A percentile compares a stretch with the other conserved stretches of the same genome.
Evolutionary conservation across 2,888 invertebrate genomes (phyloP).

Genomic region (Xanthorhoe designata): DNA sequence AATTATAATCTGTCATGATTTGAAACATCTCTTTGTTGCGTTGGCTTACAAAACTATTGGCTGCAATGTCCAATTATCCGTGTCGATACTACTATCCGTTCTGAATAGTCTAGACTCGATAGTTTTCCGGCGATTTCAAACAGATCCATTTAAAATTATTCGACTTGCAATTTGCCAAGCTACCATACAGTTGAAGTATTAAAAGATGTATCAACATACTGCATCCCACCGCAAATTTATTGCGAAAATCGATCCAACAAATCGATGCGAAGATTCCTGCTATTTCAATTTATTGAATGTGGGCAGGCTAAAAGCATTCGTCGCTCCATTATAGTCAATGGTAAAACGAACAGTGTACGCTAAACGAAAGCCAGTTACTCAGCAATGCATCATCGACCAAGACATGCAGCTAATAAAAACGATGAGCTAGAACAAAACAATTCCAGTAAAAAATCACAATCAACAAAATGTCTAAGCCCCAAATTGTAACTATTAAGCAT

Average conservation of each 20-base stretch:
- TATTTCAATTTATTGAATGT: conserved; percentile 35
- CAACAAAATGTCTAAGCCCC: no score
- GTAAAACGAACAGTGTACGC: conserved; percentile 25
- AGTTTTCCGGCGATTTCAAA: conserved; percentile 24
- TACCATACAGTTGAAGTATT: not conserved
- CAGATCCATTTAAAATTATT: conserved; percentile 11
- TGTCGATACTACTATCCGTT: conserved; percentile 51
- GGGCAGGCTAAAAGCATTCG: conserved; percentile 29
- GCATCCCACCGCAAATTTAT: not conserved
- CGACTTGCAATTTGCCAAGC: not conserved
- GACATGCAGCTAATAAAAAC: not conserved
- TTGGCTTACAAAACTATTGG: not conserved
- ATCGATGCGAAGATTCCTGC: conserved; percentile 27
- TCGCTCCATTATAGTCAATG: conserved; percentile 32
- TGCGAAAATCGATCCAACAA: conserved; percentile 27
- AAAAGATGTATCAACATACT: not conserved
- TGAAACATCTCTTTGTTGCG: not conserved
- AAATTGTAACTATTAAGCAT: no score
- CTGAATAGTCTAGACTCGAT: conserved; percentile 40
- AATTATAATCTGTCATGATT: conserved; percentile 1
- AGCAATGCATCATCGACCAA: not conserved
- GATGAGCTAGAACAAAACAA: not conserved
- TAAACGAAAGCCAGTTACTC: conserved; percentile 13
- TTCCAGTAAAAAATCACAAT: no score
- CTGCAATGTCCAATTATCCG: conserved; percentile 60